These are phyloP conservation scores for Crocuta crocuta DNA, from an alignment of 2,113 vertebrate genomes.

Conservation along the genomic window DNA sequence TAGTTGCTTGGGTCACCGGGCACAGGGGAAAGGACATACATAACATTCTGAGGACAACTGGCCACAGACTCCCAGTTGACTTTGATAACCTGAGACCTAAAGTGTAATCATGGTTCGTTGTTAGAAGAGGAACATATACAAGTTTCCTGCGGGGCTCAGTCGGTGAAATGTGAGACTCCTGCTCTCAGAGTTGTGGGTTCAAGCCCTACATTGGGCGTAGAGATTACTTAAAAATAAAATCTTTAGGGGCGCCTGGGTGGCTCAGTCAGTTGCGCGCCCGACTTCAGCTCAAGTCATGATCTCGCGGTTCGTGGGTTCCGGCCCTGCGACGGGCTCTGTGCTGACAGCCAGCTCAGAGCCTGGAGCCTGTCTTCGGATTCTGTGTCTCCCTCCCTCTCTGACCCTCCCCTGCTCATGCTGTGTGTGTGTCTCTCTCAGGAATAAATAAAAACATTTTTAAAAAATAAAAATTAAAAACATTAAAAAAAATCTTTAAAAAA, in stretches of 20 bases:
- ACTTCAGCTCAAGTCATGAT: no score
- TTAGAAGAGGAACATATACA: neutral
- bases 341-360: no score
- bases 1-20: neutral
- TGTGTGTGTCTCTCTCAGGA: no score
- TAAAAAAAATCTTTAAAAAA: neutral
- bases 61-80: neutral
- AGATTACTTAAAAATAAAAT: neutral
- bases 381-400: no score
- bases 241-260: no score
- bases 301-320: no score
- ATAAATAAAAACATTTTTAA: no score
- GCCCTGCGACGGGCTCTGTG: no score
- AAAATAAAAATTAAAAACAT: no score
- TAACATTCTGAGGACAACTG: neutral
- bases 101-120: neutral
- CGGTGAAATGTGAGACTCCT: neutral
- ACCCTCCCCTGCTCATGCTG: no score
- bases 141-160: neutral
- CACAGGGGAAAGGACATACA: neutral
- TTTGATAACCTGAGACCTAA: neutral
- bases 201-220: neutral
- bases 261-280: no score
- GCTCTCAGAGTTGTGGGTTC: neutral
- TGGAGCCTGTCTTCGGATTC: no score